Conservation (phyloP, 1,140 invertebrate genomes). For the Leptinotarsa lineolata region DNA sequence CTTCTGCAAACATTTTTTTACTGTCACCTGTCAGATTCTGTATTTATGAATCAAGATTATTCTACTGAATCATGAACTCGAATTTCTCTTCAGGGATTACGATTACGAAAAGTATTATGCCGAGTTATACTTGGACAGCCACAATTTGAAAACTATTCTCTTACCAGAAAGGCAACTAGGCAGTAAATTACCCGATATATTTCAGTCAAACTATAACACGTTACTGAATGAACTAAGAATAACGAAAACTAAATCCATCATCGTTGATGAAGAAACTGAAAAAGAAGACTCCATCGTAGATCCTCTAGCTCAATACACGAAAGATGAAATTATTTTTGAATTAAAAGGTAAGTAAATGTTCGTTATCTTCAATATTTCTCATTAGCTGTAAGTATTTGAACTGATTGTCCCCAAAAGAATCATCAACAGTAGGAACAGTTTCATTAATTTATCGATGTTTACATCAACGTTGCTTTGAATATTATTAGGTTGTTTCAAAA, state of each 20-base stretch:
- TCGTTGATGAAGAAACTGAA: constrained; percentile 17
- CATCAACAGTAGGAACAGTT: no score
- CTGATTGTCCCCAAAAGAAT: no score
- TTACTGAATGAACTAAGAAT: constrained; percentile 7
- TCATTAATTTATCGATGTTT: no score
- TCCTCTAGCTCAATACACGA: constrained; percentile 1
- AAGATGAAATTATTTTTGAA: constrained; percentile 1
- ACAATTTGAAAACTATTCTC: constrained; percentile 40
- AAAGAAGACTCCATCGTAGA: background rate
- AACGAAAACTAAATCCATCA: background rate
- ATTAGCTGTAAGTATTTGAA: no score
- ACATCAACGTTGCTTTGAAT: no score
- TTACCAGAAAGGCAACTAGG: constrained; percentile 42
- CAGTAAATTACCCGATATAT: constrained; percentile 33
- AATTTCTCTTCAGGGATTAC: constrained; percentile 33
- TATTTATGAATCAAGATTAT: background rate
- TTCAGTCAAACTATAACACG: constrained; percentile 40
- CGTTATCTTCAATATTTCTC: no score
- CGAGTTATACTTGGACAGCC: constrained; percentile 36
- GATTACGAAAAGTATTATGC: constrained; percentile 41
- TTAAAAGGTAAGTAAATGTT: no score
- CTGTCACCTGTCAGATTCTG: background rate
- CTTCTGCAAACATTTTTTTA: background rate
- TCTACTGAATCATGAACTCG: background rate
- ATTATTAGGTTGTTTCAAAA: no score